A percentile compares a stretch with the other conserved stretches of the same genome.
Evolutionary conservation across 2,797 vertebrate genomes (phyloP).

Genomic region (Spea hammondii): DNA sequence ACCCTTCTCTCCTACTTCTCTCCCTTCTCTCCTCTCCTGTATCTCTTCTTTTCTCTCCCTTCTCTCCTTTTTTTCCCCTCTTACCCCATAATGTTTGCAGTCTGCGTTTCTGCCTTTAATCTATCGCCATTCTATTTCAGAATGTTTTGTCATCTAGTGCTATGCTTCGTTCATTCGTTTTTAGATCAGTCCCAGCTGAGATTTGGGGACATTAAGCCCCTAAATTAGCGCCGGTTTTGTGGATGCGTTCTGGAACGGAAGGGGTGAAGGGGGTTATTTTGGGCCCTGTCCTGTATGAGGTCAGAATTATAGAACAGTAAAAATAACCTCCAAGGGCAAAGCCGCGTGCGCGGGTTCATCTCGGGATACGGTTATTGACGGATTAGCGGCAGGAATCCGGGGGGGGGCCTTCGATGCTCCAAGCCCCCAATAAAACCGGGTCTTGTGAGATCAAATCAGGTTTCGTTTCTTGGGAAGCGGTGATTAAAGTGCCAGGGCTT

Average conservation of each 20-base stretch:
- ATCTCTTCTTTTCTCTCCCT: too few relatives aligned
- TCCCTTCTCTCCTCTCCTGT: too few relatives aligned
- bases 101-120: too few relatives aligned
- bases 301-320: slow-evolving; percentile 12
- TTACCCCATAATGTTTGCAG: too few relatives aligned
- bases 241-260: neutral
- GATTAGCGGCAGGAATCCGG: slow-evolving; percentile 15
- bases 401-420: neutral
- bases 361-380: slow-evolving; percentile 2
- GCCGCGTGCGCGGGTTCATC: slow-evolving; percentile 8
- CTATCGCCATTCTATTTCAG: too few relatives aligned
- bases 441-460: neutral
- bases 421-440: slow-evolving; percentile 14
- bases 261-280: slow-evolving; percentile 3
- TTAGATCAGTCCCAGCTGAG: neutral
- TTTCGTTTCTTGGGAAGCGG: slow-evolving; percentile 1
- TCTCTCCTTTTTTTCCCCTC: too few relatives aligned
- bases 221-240: neutral
- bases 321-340: slow-evolving; percentile 20
- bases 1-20: too few relatives aligned
- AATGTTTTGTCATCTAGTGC: too few relatives aligned
- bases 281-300: slow-evolving; percentile 14
- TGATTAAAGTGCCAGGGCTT: too few relatives aligned
- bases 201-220: neutral
- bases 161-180: too few relatives aligned